Base-by-base conservation (phyloP, 1,140 invertebrate species). In the Drosophila trapezifrons region DNA sequence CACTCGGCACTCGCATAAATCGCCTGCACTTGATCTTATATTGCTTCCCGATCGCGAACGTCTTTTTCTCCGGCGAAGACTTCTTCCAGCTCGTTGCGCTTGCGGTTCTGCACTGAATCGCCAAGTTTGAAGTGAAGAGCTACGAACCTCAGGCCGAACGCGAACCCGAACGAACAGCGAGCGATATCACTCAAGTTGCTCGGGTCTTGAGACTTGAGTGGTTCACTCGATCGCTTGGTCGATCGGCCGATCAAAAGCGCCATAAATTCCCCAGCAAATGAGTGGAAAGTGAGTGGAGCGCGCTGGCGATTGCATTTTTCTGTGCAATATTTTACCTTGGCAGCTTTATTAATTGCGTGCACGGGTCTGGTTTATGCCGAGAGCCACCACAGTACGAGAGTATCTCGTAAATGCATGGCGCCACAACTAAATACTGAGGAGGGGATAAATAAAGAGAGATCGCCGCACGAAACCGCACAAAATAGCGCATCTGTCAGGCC, bases 321-420 rank as follows among this genome's bases (percentile, higher is more conserved):
- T 46, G 43, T 47, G 69, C 78, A 71, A 81, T 86, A 81, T 86
- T 78, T 89, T 83, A 83, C 76, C 80, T 89, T 89, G 83, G 83
- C 84, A 89, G 80, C 76, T 71, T 80, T 89, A 87, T 87, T 87
- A 87, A 87, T 87, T 80, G 84, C 76, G 73, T 74, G 83, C 65
- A 66, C 51, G 60, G 43, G 59, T 58, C 64, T 55, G 49, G 76
- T 64, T 84, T 84, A 84, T 80, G 72, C 80, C 76, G 49, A 38
- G 71, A 82, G 60, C 81, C 9, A 62, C n/a, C n/a, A 15, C 22
- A 22, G 18, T 54, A 20, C 32, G 51, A 37, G 51, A 52, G 49
- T 29, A 55, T 27, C 6, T 35, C 20, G 20, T 35, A 67, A 40
- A 38, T 46, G 76, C 59, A 77, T 80, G 79, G 84, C 83, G 83